Evolutionary conservation across 2,113 vertebrate species (phyloP).

Genomic region (Atrichornis clamosus): DNA sequence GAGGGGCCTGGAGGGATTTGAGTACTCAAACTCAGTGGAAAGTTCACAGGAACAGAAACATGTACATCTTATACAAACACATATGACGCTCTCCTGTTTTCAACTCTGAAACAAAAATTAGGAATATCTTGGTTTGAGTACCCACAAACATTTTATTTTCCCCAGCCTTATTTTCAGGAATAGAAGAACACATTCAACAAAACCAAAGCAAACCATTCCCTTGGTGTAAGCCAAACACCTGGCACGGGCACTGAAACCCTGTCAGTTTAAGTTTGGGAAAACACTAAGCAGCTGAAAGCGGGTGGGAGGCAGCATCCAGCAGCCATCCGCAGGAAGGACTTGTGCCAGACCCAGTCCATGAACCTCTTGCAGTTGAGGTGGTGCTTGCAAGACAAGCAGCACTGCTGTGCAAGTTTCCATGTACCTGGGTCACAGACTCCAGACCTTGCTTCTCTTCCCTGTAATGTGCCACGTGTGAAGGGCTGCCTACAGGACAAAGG

Average conservation of each 20-base stretch:
- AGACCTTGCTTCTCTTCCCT: background rate
- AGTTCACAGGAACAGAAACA: background rate
- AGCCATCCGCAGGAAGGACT: background rate
- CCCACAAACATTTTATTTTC: background rate
- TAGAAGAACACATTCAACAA: background rate
- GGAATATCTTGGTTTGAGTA: background rate
- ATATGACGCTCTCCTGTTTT: background rate
- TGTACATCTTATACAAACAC: background rate
- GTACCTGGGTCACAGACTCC: background rate
- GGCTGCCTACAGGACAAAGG: background rate
- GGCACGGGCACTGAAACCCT: background rate
- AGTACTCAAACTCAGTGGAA: background rate
- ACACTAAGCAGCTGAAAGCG: rapidly evolving
- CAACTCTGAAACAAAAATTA: background rate
- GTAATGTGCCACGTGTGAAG: background rate
- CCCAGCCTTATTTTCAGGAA: background rate
- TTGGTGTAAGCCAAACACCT: background rate
- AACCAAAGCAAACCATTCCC: background rate
- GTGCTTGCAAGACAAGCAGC: background rate
- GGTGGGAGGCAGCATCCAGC: background rate
- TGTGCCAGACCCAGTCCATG: rapidly evolving
- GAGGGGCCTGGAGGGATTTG: background rate
- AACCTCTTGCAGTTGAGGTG: rapidly evolving
- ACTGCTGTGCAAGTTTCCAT: background rate
- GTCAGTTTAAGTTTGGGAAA: background rate